Evolutionary conservation across 2,113 vertebrate species (phyloP).

Genomic region (Paracyprichromis sp.): DNA sequence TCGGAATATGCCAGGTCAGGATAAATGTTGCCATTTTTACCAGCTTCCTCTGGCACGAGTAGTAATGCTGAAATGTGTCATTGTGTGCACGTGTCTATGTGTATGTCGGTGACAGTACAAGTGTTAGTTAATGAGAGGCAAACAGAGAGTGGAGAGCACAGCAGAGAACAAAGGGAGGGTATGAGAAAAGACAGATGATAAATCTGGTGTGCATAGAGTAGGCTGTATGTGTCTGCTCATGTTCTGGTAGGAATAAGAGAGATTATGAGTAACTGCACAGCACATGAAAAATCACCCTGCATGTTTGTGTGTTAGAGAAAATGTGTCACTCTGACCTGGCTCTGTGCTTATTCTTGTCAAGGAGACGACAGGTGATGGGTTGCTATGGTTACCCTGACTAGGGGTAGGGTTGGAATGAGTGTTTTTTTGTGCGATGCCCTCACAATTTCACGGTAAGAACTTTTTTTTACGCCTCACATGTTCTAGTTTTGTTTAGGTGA

Average conservation of each 20-base stretch:
- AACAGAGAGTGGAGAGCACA: background rate
- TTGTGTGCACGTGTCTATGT: background rate
- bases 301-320: conserved; percentile 37
- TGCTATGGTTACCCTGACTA: conserved; percentile 66
- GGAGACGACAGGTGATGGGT: conserved; percentile 64
- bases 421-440: conserved; percentile 15
- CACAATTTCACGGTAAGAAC: conserved; percentile 5
- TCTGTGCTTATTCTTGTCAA: conserved; percentile 54
- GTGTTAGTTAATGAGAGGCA: conserved; percentile 10
- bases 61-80: conserved; percentile 2
- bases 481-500: conserved; percentile 45
- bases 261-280: background rate
- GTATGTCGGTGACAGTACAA: background rate
- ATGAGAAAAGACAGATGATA: background rate
- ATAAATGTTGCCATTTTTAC: conserved; percentile 62
- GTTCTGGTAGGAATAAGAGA: background rate
- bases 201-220: background rate
- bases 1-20: conserved; percentile 71
- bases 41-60: conserved; percentile 35
- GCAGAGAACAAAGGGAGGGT: background rate
- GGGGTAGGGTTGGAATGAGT: conserved; percentile 15
- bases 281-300: conserved; percentile 24
- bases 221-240: background rate
- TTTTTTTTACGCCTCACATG: conserved; percentile 3
- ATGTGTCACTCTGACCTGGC: conserved; percentile 65